Base-by-base conservation (phyloP, 2,888 invertebrate genomes). In the Drosophila falleni region DNA sequence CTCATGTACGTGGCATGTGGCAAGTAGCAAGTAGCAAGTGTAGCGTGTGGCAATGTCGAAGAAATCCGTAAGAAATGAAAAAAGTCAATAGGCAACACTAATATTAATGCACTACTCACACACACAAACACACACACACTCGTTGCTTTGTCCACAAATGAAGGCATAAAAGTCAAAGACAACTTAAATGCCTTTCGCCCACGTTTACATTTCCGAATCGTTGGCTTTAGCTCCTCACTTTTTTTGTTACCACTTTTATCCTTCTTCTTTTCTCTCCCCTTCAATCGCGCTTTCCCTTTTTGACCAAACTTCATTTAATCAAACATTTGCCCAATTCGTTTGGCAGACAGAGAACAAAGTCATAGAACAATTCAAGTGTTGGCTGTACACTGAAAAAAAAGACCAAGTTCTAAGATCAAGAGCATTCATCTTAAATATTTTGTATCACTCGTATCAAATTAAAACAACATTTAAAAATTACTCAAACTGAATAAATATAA, bases 321-420 rank as follows among this genome's bases (percentile, higher is more conserved):
- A 80, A 80, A 80, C 71, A 80, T 67, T 71, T 58, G 56, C 50
- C 68, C 78, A 71, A 53, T 54, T 62, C 59, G 29, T 29, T 46
- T 58, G 37, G n/a, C 51, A 46, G 42, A 65, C 68, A 60, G 55
- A 60, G 55, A 69, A 60, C 69, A 72, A 59, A 63, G 68, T 69
- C 71, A 56, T 69, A 42, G 56, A 64, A 64, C n/a, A n/a, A 64
- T 60, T 64, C 60, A 58, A 72, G 64, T 64, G 60, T 56, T 66
- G 13, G n/a, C 44, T 41, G 53, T 41, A n/a, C n/a, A n/a, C n/a
- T n/a, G n/a, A n/a, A n/a, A n/a, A n/a, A n/a, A n/a, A n/a, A n/a
- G n/a, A n/a, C n/a, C n/a, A n/a, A n/a, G n/a, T n/a, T n/a, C n/a
- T n/a, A n/a, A n/a, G n/a, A n/a, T n/a, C n/a, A n/a, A n/a, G n/a